Percentiles rank a stretch among this genome's conserved stretches.
phyloP scores from a whole-genome alignment of 2,797 vertebrate genomes.

The Tauraco hartlaubi region DNA sequence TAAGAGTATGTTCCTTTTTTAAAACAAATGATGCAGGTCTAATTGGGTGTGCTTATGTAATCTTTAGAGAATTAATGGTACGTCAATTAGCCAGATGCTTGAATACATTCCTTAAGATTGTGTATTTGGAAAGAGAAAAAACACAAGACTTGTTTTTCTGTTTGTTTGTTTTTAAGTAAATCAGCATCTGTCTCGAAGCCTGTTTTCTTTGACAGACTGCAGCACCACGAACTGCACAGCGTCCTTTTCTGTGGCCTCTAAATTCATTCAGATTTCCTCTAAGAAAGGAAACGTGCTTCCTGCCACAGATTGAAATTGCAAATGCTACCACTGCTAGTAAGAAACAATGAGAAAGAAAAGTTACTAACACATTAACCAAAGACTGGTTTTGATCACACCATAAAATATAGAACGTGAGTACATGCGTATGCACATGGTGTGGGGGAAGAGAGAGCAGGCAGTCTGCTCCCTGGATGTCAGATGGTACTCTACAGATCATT shows the following conservation, averaged over 20 bases:
- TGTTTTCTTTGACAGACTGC: not conserved
- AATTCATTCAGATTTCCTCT: slow-evolving; percentile 2
- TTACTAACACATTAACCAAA: not conserved
- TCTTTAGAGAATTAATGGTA: slow-evolving; percentile 29
- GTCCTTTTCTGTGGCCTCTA: not conserved
- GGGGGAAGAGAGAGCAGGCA: not conserved
- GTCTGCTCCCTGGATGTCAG: not conserved
- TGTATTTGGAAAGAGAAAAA: not conserved
- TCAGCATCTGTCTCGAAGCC: not conserved
- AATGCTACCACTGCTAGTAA: not conserved
- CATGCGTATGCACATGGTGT: not conserved
- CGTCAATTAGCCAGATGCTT: slow-evolving; percentile 16
- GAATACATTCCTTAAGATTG: not conserved
- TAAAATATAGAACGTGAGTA: not conserved
- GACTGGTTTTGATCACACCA: not conserved
- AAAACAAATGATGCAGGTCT: slow-evolving; percentile 11
- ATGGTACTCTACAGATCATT: not conserved
- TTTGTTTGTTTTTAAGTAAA: slow-evolving; percentile 7
- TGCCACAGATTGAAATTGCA: not conserved
- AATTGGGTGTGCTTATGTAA: not conserved
- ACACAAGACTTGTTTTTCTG: not conserved
- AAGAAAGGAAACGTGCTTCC: not conserved
- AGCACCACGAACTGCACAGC: not conserved
- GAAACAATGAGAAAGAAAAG: not conserved
- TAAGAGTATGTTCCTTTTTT: not conserved